These are phyloP conservation scores for Rostratula benghalensis DNA, from an alignment of 2,113 vertebrate genomes.

Conservation along the genomic window DNA sequence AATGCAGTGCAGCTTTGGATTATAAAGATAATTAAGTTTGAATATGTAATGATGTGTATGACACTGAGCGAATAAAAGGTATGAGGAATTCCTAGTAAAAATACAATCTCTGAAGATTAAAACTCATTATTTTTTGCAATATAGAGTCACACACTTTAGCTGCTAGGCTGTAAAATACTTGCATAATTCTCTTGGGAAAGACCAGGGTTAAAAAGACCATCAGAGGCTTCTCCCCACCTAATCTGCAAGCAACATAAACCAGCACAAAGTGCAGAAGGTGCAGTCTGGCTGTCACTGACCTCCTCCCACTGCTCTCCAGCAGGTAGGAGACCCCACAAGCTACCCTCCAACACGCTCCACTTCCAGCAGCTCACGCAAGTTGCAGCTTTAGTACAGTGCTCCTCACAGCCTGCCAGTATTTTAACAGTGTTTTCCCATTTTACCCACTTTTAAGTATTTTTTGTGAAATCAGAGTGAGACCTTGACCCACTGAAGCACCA, in stretches of 20 bases:
- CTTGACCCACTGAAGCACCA: not conserved
- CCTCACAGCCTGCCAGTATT: not conserved
- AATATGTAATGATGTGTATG: constrained; percentile 2
- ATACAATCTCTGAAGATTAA: constrained; percentile 9
- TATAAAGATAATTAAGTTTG: constrained; percentile 62
- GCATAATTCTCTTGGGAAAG: not conserved
- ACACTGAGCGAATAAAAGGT: constrained; percentile 8
- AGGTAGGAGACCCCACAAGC: not conserved
- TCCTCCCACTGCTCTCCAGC: not conserved
- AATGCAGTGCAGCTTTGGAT: not conserved
- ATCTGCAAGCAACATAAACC: not conserved
- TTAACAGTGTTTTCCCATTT: not conserved
- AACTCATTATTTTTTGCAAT: constrained; percentile 16
- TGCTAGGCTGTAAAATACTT: not conserved
- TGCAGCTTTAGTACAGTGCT: not conserved
- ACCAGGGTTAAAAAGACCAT: not conserved
- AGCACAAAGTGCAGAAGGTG: not conserved
- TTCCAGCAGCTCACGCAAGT: not conserved
- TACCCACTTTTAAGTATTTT: not conserved
- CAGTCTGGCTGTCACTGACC: not conserved
- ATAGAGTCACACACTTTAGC: constrained; percentile 11
- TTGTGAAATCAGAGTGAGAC: not conserved
- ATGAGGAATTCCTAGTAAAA: constrained; percentile 31
- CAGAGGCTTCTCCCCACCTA: not conserved
- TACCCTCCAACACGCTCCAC: fast-evolving